A percentile compares a stretch with the other conserved stretches of the same genome.
These are phyloP conservation scores for Panthera tigris DNA, from an alignment of 2,113 vertebrate genomes.

Conservation along the genomic window DNA sequence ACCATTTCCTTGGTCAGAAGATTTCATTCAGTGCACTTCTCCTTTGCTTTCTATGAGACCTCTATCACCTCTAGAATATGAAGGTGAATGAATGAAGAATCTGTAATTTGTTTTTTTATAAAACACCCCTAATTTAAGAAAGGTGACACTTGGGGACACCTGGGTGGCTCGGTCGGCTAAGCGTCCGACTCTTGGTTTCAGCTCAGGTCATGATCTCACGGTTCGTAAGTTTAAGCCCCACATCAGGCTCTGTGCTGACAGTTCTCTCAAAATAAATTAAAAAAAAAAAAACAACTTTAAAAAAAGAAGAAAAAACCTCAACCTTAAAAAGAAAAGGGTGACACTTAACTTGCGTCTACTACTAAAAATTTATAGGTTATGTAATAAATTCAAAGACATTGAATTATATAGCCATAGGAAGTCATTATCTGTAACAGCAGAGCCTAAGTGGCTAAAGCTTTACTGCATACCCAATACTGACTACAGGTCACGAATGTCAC, in stretches of 20 bases:
- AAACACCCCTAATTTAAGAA: conserved; percentile 10
- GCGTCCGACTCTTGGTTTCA: too few relatives aligned
- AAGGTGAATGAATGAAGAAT: conserved; percentile 52
- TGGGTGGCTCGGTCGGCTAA: too few relatives aligned
- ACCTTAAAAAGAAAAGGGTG: not conserved
- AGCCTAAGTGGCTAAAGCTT: not conserved
- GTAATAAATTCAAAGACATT: conserved; percentile 37
- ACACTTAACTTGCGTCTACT: conserved; percentile 32
- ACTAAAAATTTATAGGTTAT: conserved; percentile 3
- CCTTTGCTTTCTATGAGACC: not conserved
- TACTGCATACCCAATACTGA: not conserved
- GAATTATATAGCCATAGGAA: conserved; percentile 21
- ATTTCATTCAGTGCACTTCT: not conserved
- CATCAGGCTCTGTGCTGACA: too few relatives aligned
- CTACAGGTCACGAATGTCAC: not conserved
- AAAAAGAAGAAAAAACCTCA: too few relatives aligned
- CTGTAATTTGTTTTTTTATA: conserved; percentile 25
- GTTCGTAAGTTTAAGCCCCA: too few relatives aligned
- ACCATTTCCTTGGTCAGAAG: not conserved
- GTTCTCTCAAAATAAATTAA: too few relatives aligned
- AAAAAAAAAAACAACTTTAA: too few relatives aligned
- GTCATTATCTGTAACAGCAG: conserved; percentile 1
- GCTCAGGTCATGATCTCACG: too few relatives aligned
- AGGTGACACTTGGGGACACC: not conserved
- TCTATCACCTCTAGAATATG: not conserved